Evolutionary conservation across 2,888 invertebrate genomes (phyloP).

Genomic region (Drosophila demipolita): DNA sequence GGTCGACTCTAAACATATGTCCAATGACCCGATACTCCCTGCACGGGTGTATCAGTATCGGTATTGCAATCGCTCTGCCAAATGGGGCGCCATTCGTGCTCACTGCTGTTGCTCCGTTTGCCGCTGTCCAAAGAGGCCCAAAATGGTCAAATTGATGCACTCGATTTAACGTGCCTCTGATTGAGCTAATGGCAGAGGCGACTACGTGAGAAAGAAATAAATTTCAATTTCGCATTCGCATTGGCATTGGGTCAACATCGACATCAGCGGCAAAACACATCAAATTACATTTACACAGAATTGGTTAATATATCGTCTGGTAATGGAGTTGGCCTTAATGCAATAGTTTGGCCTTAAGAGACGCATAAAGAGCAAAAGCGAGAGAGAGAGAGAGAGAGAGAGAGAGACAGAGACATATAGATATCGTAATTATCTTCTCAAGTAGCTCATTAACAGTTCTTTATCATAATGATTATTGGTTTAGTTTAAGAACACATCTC

Average conservation of each 20-base stretch:
- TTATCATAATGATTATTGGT: neutral
- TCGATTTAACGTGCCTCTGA: slow-evolving; percentile 79
- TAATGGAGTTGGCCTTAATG: slow-evolving; percentile 13
- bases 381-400: neutral
- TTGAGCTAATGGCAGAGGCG: slow-evolving; percentile 79
- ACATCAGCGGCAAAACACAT: slow-evolving; percentile 28
- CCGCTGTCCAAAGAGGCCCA: slow-evolving; percentile 35
- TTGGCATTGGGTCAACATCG: slow-evolving; percentile 72
- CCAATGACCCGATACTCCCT: slow-evolving; percentile 35
- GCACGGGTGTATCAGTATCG: slow-evolving; percentile 17
- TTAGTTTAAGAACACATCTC: neutral
- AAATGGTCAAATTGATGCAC: slow-evolving; percentile 77
- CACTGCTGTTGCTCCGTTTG: neutral
- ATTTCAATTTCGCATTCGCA: slow-evolving; percentile 83
- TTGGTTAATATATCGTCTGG: neutral
- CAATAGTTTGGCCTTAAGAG: neutral
- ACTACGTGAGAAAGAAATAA: slow-evolving; percentile 84
- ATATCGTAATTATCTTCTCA: neutral
- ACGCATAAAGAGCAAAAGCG: neutral
- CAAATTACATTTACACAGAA: slow-evolving; percentile 11
- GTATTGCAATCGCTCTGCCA: slow-evolving; percentile 21
- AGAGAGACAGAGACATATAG: neutral
- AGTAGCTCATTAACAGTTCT: neutral
- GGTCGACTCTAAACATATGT: slow-evolving; percentile 58
- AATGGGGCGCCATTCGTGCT: slow-evolving; percentile 54